Base-by-base conservation (phyloP, 2,797 vertebrate species). In the Heliangelus exortis region DNA sequence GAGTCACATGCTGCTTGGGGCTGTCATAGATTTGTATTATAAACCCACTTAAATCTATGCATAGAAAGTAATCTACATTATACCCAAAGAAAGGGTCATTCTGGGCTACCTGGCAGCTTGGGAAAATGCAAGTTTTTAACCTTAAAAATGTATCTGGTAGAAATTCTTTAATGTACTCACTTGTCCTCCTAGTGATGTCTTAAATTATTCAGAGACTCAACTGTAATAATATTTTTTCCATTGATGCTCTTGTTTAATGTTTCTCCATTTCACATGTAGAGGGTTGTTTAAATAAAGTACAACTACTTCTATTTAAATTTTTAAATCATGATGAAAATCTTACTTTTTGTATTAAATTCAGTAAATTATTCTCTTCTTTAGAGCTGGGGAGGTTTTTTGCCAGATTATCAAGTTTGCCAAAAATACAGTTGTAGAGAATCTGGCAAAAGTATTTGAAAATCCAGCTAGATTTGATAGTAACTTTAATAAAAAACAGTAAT, bases 11-110 rank as follows among this genome's bases (percentile, higher is more conserved):
- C 67, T 93, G 89, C 71, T 90, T 86, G 77, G 63, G 43, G 90
- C 34, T 87, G 69, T 84, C 67, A 79, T 48, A 86, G 84, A 71
- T 71, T 55, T 87, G 20, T 77, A 65, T 54, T 81, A 88, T 54
- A 87, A 89, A 74, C 87, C 61, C 75, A 87, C 57, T 90, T 83
- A 77, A 91, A 91, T 78, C 61, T 87, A 62, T 90, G 84, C 81
- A 90, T 87, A 92, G 79, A 76, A 92, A 79, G 22, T 84, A 72
- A 77, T 62, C 88, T 16, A 83, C 18, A 57, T 65, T n/a, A 80
- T 34, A 87, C 51, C 22, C 55, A 65, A 74, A 50, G 75, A 90
- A 90, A 55, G 5, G 14, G 21, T 77, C 51, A 39, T 92, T 90
- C 78, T 93, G 84, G 67, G 65, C 41, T 82, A 78, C 55, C 59